Evolutionary conservation across 1,140 invertebrate genomes (phyloP), one percentile per base, ranked within the genome.

Genomic region (Delia radicum): DNA sequence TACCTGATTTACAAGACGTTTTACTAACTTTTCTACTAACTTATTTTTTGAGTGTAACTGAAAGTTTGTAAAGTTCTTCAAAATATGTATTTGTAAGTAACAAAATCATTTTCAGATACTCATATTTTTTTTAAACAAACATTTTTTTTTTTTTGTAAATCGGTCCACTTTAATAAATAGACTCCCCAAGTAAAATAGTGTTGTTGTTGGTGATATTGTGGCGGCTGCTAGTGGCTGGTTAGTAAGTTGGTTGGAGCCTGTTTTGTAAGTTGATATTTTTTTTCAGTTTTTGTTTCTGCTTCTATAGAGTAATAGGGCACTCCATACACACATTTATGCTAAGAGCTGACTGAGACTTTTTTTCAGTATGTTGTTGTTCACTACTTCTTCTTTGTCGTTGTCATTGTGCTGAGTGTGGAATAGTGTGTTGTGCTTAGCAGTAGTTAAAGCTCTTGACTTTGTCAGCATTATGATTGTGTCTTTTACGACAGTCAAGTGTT

Each of bases 261-360:
- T 69, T 69, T 69, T 69, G 65, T 69, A 69, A 69, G 29, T 18
- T 69, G 65, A 69, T 69, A 33, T 21, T 69, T 69, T 37, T 8
- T 67, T 48, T 48, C 8, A 8, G 48, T 55, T 55, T 3, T 55
- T 55, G 48, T 13, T 37, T 37, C 21, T 55, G 48, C 15, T n/a
- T 48, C 15, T 48, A 48, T 48, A 2, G 33, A 42, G 18, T 55
- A 55, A 10, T 55, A 21, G n/a, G 5, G 18, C n/a, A 21, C 33
- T 37, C 33, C 33, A 37, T 13, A 1, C 8, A 37, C 3, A 55
- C 24, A 21, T 55, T 21, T 55, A 55, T 55, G 48, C n/a, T 55
- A 55, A 55, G 48, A 55, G 48, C 21, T 24, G 48, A 33, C 12
- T 6, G 33, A 37, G 33, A 10, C 13, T 10, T 3, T 37, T 37